Percentiles rank a stretch among this genome's conserved stretches.
Evolutionary conservation across 2,797 vertebrate species (phyloP).

Genomic region (Tragelaphus eurycerus): DNA sequence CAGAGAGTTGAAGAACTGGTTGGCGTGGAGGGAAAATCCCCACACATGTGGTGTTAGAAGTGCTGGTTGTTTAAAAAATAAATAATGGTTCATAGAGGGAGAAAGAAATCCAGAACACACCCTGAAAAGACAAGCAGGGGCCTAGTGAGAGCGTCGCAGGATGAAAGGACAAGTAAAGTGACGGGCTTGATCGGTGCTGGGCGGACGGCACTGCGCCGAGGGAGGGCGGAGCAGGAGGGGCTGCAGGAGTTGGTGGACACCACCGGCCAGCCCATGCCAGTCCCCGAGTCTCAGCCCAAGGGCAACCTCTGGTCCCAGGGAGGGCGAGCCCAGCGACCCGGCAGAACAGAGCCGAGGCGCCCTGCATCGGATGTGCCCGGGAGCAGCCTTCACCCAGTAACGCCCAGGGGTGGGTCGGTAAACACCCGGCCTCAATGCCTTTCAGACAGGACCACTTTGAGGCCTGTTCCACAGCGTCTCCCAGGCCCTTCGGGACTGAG

Average conservation of each 20-base stretch:
- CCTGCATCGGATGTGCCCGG: neutral
- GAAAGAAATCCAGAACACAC: neutral
- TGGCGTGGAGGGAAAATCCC: neutral
- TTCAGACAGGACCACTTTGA: neutral
- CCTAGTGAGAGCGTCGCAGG: fast-evolving
- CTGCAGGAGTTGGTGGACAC: no score
- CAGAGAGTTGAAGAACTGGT: no score
- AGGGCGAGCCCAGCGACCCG: neutral
- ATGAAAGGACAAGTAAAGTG: neutral
- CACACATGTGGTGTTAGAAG: neutral
- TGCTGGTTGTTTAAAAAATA: neutral
- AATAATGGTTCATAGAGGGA: neutral
- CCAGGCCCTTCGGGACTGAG: fast-evolving
- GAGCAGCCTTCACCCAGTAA: neutral
- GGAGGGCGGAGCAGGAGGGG: neutral
- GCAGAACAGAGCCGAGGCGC: neutral
- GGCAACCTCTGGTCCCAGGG: neutral
- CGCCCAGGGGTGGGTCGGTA: neutral
- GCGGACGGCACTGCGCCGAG: fast-evolving
- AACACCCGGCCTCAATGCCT: neutral
- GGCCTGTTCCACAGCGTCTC: neutral
- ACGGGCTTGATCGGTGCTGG: fast-evolving
- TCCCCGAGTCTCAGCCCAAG: neutral
- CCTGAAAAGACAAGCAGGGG: neutral
- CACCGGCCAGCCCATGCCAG: neutral